Percentiles rank a stretch among this genome's conserved stretches.
Conservation (phyloP, 2,888 invertebrate genomes). For the Zygaena filipendulae region DNA sequence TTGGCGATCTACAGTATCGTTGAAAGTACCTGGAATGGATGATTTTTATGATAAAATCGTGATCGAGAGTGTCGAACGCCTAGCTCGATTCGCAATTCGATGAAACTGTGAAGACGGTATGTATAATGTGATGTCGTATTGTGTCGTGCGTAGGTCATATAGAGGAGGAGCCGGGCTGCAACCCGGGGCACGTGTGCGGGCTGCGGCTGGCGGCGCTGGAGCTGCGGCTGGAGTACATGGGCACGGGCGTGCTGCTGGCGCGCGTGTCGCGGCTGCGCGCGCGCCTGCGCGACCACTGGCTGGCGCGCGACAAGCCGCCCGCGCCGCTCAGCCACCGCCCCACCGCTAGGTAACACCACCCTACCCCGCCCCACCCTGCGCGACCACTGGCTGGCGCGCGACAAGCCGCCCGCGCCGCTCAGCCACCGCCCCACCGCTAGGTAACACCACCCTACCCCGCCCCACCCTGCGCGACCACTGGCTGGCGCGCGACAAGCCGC, state of each 20-base stretch:
- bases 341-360: slow-evolving; percentile 16
- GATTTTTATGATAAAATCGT: too few species aligned
- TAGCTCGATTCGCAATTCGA: too few species aligned
- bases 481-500: slow-evolving; percentile 36
- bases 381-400: slow-evolving; percentile 80
- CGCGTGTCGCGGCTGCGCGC: slow-evolving; percentile 86
- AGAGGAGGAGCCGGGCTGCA: slow-evolving; percentile 88
- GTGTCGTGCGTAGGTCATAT: slow-evolving; percentile 82
- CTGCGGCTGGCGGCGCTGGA: slow-evolving; percentile 87
- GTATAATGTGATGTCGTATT: too few species aligned
- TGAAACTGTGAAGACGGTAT: too few species aligned
- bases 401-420: slow-evolving; percentile 13
- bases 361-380: slow-evolving; percentile 75
- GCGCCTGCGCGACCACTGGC: slow-evolving; percentile 88
- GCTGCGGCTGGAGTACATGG: slow-evolving; percentile 97
- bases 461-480: slow-evolving; percentile 89
- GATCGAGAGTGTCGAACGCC: too few species aligned
- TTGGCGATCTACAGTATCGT: too few species aligned
- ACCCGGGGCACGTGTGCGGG: slow-evolving; percentile 89
- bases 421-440: slow-evolving; percentile 20
- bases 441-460: slow-evolving; percentile 31
- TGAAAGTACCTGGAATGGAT: too few species aligned
- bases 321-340: slow-evolving; percentile 18
- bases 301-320: slow-evolving; percentile 18
- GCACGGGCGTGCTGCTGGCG: slow-evolving; percentile 93